These are phyloP conservation scores for Aleiodes alternator DNA, from an alignment of 2,888 invertebrate genomes.

Conservation along the genomic window DNA sequence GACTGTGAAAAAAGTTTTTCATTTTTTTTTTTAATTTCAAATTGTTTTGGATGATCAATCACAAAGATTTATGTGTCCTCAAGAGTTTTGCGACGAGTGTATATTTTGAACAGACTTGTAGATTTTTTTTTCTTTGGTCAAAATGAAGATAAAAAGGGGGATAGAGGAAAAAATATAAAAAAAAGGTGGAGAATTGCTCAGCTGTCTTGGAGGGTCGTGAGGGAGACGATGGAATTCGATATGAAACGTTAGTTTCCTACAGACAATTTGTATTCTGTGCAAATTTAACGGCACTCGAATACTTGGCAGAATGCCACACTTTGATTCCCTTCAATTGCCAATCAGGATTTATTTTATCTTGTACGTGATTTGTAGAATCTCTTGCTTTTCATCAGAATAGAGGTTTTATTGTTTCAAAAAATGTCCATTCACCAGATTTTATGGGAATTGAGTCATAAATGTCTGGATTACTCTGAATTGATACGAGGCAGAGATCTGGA, in stretches of 20 bases:
- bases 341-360: slow-evolving; percentile 17
- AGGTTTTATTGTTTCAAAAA: too few species aligned
- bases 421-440: too few species aligned
- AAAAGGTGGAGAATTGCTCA: slow-evolving; percentile 2
- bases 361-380: slow-evolving; percentile 14
- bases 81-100: slow-evolving; percentile 36
- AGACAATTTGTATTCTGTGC: slow-evolving; percentile 57
- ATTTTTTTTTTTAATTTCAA: slow-evolving; percentile 26
- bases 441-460: too few species aligned
- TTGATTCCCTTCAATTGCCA: slow-evolving; percentile 42
- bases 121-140: slow-evolving; percentile 3
- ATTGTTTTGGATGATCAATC: slow-evolving; percentile 30
- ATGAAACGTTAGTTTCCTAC: slow-evolving; percentile 39
- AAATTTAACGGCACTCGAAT: slow-evolving; percentile 47
- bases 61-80: slow-evolving; percentile 50
- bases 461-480: too few species aligned
- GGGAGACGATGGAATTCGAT: slow-evolving; percentile 39
- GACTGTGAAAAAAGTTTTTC: slow-evolving; percentile 52
- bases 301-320: slow-evolving; percentile 44
- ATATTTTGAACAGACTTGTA: slow-evolving; percentile 40
- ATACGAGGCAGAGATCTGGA: too few species aligned
- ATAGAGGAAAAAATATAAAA: neutral
- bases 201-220: slow-evolving; percentile 34
- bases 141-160: slow-evolving; percentile 19
- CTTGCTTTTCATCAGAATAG: neutral